Evolutionary conservation across 2,113 vertebrate genomes (phyloP).

Genomic region (Sturnus vulgaris): DNA sequence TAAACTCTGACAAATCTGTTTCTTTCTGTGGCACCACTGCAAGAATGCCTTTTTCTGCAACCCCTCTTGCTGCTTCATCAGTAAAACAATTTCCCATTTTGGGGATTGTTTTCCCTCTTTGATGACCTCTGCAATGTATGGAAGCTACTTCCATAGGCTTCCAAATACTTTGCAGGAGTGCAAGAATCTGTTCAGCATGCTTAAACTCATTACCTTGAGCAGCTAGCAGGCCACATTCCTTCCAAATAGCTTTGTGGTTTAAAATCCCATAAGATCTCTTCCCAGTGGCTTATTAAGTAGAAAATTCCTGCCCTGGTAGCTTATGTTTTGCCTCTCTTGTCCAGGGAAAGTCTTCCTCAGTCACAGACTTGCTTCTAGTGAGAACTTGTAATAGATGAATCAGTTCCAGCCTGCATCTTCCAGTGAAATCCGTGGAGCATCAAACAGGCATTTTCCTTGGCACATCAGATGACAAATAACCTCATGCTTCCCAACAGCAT

Average conservation of each 20-base stretch:
- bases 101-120: neutral
- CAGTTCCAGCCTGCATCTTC: neutral
- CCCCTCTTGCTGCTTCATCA: neutral
- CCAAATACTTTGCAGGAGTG: neutral
- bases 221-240: neutral
- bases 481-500: neutral
- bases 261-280: neutral
- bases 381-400: neutral
- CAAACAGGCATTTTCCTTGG: neutral
- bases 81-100: neutral
- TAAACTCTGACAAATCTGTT: neutral
- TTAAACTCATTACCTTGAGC: neutral
- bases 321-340: neutral
- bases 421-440: neutral
- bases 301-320: neutral
- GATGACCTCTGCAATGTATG: neutral
- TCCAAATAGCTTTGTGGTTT: neutral
- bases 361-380: neutral
- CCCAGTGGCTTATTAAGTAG: neutral
- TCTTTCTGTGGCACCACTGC: neutral
- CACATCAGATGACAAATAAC: neutral
- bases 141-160: neutral
- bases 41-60: neutral
- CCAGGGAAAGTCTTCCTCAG: neutral
- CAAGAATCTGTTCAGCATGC: neutral